Evolutionary conservation across 2,888 invertebrate species (phyloP), one percentile per base, ranked within the genome.

Genomic region (Lycaena phlaeas): DNA sequence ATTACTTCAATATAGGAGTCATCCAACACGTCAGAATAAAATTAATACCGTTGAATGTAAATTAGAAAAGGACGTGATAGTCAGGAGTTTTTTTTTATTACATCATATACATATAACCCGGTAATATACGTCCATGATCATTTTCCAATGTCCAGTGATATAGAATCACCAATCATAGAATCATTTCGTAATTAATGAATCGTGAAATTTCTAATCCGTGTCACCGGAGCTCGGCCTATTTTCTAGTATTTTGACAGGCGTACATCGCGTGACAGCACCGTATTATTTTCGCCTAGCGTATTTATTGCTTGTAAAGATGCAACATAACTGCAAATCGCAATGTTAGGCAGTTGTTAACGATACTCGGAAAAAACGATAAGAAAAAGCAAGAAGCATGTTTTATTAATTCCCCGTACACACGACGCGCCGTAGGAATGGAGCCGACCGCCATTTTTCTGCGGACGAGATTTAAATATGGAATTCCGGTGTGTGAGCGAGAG

Each of bases 391-490:
- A 67, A 66, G 71, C 70, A 74, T 78, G 76, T 77, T 79, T 84
- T 82, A 82, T 84, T 82, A 79, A 82, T 81, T 81, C 81, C 64
- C 63, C 70, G 76, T 81, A 81, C 72, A 73, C 67, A 72, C 66
- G 67, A 61, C 57, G 65, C 65, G 61, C 59, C 57, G 61, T 68
- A 65, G 75, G 78, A 78, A 79, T 79, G 79, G 64, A 79, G 72
- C 54, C 61, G 59, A 74, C 73, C 77, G 84, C 81, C 81, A 81
- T 82, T 82, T 84, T 84, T 84, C 79, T 82, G 81, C 82, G 81
- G 82, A 77, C 79, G 79, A 81, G 81, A 82, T 82, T 84, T 82
- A 84, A 84, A 84, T 82, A 82, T 84, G 84, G 84, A 81, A 84
- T 84, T 81, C 82, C 82, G 82, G 82, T 81, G 84, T 81, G 81